Percentiles rank a stretch among this genome's conserved stretches.
Evolutionary conservation across 2,888 invertebrate species (phyloP).

Genomic region (Drosophila formosana): DNA sequence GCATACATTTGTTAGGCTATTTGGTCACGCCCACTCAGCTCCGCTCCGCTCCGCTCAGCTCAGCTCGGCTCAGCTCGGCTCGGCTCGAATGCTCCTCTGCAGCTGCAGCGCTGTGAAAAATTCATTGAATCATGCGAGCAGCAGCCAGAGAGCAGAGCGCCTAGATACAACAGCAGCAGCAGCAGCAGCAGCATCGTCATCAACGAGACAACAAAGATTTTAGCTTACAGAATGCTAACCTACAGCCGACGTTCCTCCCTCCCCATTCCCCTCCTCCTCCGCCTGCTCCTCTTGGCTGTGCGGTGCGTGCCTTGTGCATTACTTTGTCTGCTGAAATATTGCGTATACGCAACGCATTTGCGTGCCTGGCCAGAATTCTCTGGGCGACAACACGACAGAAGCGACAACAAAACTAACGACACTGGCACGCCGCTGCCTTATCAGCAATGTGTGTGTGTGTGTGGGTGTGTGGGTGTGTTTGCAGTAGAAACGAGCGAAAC

Average conservation of each 20-base stretch:
- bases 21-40: slow-evolving; percentile 46
- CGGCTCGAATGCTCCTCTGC: not conserved
- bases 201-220: slow-evolving; percentile 49
- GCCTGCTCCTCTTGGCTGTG: not conserved
- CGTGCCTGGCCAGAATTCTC: slow-evolving; percentile 46
- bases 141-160: slow-evolving; percentile 19
- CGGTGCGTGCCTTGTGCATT: slow-evolving; percentile 64
- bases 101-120: slow-evolving; percentile 66
- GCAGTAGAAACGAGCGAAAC: not conserved
- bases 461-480: not conserved
- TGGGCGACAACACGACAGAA: slow-evolving; percentile 47
- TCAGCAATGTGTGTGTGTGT: slow-evolving; percentile 29
- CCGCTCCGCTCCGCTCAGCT: not conserved
- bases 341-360: slow-evolving; percentile 75
- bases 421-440: slow-evolving; percentile 51
- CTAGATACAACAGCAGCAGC: slow-evolving; percentile 23
- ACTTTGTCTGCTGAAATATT: slow-evolving; percentile 69
- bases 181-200: slow-evolving; percentile 21
- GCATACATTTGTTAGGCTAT: slow-evolving; percentile 77
- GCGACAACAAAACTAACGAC: slow-evolving; percentile 63
- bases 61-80: not conserved
- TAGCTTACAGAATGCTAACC: slow-evolving; percentile 41
- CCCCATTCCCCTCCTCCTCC: not conserved
- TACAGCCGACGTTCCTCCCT: too few relatives aligned
- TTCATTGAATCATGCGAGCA: slow-evolving; percentile 74